These are phyloP conservation scores for Festucalex cinctus DNA, from an alignment of 2,113 vertebrate species.

Conservation along the genomic window DNA sequence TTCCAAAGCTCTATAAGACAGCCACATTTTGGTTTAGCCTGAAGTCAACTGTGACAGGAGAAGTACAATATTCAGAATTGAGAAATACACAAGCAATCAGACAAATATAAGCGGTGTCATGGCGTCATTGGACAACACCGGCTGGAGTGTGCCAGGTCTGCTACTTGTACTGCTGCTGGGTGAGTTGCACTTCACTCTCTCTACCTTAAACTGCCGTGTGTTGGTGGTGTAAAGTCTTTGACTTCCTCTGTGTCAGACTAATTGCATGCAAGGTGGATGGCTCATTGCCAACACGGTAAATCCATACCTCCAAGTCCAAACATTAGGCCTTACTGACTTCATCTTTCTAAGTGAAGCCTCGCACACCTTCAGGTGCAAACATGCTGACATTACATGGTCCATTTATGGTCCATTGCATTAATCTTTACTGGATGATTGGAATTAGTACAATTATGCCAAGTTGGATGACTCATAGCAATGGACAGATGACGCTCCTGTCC, in stretches of 20 bases:
- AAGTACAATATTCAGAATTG: constrained; percentile 22
- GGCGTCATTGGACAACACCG: constrained; percentile 56
- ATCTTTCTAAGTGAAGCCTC: neutral
- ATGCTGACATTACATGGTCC: constrained; percentile 19
- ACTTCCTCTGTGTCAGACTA: neutral
- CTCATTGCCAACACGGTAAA: constrained; percentile 19
- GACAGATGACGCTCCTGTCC: neutral
- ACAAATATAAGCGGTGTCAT: constrained; percentile 49
- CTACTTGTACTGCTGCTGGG: constrained; percentile 58
- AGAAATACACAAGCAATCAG: constrained; percentile 18
- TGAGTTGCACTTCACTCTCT: constrained; percentile 49
- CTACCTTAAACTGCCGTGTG: neutral
- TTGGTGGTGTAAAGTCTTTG: neutral
- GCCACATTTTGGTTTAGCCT: constrained; percentile 13
- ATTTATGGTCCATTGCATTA: constrained; percentile 29
- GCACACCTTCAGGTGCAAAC: constrained; percentile 4
- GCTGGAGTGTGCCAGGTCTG: constrained; percentile 55
- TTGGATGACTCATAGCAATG: neutral
- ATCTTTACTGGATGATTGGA: constrained; percentile 5
- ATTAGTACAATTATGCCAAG: neutral
- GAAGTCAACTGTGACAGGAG: constrained; percentile 17
- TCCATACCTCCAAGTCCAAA: neutral
- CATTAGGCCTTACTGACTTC: neutral
- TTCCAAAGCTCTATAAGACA: constrained; percentile 36
- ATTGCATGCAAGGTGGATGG: neutral